phyloP scores from a whole-genome alignment of 2,888 invertebrate species.

The Itoplectis maculator region DNA sequence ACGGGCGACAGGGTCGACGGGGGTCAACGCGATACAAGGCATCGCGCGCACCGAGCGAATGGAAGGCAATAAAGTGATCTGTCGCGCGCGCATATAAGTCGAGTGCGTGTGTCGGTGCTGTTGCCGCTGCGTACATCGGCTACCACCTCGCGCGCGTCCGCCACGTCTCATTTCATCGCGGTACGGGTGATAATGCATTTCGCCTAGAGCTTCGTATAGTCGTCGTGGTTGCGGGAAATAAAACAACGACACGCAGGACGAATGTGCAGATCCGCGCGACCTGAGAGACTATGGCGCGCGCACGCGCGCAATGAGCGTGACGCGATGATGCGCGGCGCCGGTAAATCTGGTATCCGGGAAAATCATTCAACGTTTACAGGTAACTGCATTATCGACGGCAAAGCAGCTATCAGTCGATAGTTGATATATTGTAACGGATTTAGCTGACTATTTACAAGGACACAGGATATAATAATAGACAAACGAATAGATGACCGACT shows the following conservation, averaged over 20 bases:
- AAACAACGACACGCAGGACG: neutral
- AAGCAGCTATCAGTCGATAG: too few relatives aligned
- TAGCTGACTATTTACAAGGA: too few relatives aligned
- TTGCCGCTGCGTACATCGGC: slow-evolving; percentile 46
- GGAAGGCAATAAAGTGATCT: slow-evolving; percentile 69
- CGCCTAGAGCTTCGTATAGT: slow-evolving; percentile 4
- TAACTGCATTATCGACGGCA: too few relatives aligned
- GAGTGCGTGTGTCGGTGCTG: too few relatives aligned
- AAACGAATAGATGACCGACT: too few relatives aligned
- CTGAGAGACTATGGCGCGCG: neutral
- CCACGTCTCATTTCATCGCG: slow-evolving; percentile 41
- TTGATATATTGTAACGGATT: too few relatives aligned
- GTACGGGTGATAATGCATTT: slow-evolving; percentile 52
- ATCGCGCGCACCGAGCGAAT: slow-evolving; percentile 60
- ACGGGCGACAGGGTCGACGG: slow-evolving; percentile 65
- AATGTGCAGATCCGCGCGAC: too few relatives aligned
- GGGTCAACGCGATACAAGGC: slow-evolving; percentile 71
- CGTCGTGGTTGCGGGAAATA: neutral
- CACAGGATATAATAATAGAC: too few relatives aligned
- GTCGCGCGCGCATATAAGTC: slow-evolving; percentile 64
- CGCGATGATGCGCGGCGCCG: neutral
- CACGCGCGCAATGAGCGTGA: neutral
- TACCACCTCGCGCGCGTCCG: slow-evolving; percentile 37
- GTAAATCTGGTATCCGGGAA: neutral
- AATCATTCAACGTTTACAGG: neutral